Conservation (phyloP, 2,797 vertebrate genomes). For the Antennarius maculatus region DNA sequence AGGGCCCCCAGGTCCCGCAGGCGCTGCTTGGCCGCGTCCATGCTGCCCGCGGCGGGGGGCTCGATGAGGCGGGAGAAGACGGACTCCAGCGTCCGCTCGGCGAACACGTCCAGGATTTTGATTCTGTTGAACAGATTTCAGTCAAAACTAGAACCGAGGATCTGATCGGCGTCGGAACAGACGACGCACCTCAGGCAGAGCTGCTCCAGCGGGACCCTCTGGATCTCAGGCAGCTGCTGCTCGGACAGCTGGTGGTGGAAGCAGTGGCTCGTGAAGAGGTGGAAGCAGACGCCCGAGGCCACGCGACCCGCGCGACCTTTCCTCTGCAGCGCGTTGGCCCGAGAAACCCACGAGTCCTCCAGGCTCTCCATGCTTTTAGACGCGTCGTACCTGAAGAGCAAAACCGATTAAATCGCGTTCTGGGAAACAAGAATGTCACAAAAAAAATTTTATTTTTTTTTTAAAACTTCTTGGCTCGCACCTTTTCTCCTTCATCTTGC, state of each 20-base stretch:
- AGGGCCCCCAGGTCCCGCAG: constrained; percentile 92
- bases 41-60: constrained; percentile 85
- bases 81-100: constrained; percentile 83
- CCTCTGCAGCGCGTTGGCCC: constrained; percentile 93
- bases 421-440: not conserved
- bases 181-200: constrained; percentile 90
- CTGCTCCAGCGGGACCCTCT: constrained; percentile 94
- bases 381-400: constrained; percentile 87
- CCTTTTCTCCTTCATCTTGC: constrained; percentile 99
- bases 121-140: constrained; percentile 79
- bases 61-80: constrained; percentile 93
- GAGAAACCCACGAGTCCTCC: constrained; percentile 94
- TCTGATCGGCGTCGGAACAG: not conserved
- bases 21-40: constrained; percentile 88
- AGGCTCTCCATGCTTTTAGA: constrained; percentile 98
- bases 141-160: not conserved
- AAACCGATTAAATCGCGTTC: not conserved
- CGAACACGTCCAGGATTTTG: constrained; percentile 95
- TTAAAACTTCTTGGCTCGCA: constrained; percentile 45
- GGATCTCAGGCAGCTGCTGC: constrained; percentile 95
- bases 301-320: constrained; percentile 95
- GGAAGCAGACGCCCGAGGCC: constrained; percentile 94
- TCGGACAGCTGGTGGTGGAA: constrained; percentile 89
- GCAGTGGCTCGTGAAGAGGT: constrained; percentile 96
- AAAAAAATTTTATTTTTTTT: no score